phyloP scores from a whole-genome alignment of 2,797 vertebrate species.

The Chelidonichthys spinosus region DNA sequence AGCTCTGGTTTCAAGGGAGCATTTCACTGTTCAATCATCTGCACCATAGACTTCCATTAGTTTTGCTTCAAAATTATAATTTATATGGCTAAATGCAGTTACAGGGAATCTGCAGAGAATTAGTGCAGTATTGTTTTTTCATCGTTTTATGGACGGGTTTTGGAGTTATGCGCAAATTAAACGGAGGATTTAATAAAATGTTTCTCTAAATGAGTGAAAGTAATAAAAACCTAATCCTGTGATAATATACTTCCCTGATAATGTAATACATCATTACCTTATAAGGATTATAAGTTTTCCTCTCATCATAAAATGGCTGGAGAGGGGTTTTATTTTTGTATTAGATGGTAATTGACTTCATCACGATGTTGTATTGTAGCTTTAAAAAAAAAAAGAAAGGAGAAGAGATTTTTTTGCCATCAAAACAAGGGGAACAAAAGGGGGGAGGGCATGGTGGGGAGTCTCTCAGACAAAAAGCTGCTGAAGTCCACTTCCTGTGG shows the following conservation, averaged over 20 bases:
- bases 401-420: neutral
- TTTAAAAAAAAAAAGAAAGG: conserved; percentile 17
- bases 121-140: conserved; percentile 13
- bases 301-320: conserved; percentile 14
- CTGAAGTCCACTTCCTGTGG: conserved; percentile 19
- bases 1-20: conserved; percentile 29
- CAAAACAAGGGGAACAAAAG: neutral
- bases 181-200: conserved; percentile 40
- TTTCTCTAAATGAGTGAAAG: conserved; percentile 31
- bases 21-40: conserved; percentile 32
- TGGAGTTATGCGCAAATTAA: conserved; percentile 33
- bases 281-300: neutral
- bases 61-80: conserved; percentile 32
- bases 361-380: conserved; percentile 25
- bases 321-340: conserved; percentile 4
- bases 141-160: conserved; percentile 28
- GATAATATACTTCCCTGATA: conserved; percentile 37
- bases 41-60: conserved; percentile 23
- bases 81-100: conserved; percentile 10
- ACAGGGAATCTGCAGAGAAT: conserved; percentile 20
- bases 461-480: conserved; percentile 20
- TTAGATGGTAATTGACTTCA: conserved; percentile 28
- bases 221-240: conserved; percentile 34
- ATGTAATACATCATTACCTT: conserved; percentile 15
- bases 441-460: neutral